Conservation (phyloP, 2,888 invertebrate genomes). For the Tiphia femorata region DNA sequence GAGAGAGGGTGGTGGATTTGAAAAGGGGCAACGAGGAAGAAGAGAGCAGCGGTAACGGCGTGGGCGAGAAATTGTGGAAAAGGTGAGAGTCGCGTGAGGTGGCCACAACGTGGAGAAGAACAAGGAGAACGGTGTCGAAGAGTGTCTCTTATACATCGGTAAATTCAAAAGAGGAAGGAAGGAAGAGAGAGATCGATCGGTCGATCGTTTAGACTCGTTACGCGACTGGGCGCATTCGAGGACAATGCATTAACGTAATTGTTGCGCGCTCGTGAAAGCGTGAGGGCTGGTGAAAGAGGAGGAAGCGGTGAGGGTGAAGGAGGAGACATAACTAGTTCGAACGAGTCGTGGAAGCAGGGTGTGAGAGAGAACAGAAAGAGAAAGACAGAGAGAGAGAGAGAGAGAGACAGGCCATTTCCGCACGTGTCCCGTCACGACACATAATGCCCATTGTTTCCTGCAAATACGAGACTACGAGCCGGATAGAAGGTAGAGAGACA, state of each 20-base stretch:
- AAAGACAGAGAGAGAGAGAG: no score
- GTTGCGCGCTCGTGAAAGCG: slow-evolving; percentile 37
- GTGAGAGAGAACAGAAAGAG: neutral
- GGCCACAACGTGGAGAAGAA: neutral
- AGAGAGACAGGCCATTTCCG: slow-evolving; percentile 46
- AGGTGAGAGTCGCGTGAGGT: neutral
- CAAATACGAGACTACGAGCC: slow-evolving; percentile 38
- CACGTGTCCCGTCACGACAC: slow-evolving; percentile 37
- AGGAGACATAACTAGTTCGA: slow-evolving; percentile 45
- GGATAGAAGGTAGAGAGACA: neutral
- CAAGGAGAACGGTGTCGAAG: neutral
- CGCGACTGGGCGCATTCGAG: slow-evolving; percentile 28
- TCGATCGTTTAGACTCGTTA: slow-evolving; percentile 45
- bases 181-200: neutral
- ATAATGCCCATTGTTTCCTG: slow-evolving; percentile 48
- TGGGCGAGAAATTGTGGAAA: slow-evolving; percentile 14
- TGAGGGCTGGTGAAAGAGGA: neutral
- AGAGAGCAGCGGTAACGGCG: no score
- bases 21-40: no score
- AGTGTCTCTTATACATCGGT: no score
- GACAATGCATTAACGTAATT: slow-evolving; percentile 53
- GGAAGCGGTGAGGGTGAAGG: slow-evolving; percentile 23
- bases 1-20: no score
- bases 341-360: slow-evolving; percentile 27
- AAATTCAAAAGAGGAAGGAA: neutral